phyloP scores from a whole-genome alignment of 92 coral and sea anemone species.

The Epizoanthus ramosus region DNA sequence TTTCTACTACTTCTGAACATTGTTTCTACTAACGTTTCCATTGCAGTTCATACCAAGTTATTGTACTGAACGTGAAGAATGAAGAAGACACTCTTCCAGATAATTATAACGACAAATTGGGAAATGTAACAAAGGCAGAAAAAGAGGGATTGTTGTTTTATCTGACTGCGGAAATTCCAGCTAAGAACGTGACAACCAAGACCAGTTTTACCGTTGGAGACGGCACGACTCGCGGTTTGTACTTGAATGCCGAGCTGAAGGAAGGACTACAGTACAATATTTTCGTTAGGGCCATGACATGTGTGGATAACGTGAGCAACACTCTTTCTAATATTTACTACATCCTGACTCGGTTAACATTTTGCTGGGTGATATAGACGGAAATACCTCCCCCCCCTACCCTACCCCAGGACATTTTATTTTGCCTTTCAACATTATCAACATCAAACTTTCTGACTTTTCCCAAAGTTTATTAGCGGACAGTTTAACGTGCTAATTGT shows the following conservation, averaged over 20 bases:
- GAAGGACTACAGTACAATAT: slow-evolving; percentile 12
- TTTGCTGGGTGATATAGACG: background rate
- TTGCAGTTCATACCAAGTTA: slow-evolving; percentile 32
- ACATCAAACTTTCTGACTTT: too few relatives aligned
- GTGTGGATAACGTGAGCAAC: background rate
- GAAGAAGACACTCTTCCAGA: background rate
- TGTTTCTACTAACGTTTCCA: background rate
- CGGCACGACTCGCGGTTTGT: slow-evolving; percentile 22
- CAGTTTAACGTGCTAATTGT: too few relatives aligned
- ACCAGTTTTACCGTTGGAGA: slow-evolving; percentile 26
- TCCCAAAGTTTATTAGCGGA: too few relatives aligned
- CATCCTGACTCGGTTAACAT: background rate
- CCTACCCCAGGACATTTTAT: too few relatives aligned
- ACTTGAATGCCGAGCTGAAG: slow-evolving; percentile 17
- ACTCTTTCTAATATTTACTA: background rate
- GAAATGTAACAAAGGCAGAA: slow-evolving; percentile 7
- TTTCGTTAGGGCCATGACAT: slow-evolving; percentile 22
- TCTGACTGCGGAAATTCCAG: slow-evolving; percentile 9
- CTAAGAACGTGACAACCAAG: background rate
- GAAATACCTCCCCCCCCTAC: background rate
- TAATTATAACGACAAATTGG: background rate
- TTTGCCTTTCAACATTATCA: too few relatives aligned
- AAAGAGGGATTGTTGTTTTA: slow-evolving; percentile 9
- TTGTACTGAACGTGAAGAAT: slow-evolving; percentile 7
- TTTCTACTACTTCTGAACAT: background rate